Evolutionary conservation across 2,888 invertebrate species (phyloP).

Genomic region (Hybos culiciformis): DNA sequence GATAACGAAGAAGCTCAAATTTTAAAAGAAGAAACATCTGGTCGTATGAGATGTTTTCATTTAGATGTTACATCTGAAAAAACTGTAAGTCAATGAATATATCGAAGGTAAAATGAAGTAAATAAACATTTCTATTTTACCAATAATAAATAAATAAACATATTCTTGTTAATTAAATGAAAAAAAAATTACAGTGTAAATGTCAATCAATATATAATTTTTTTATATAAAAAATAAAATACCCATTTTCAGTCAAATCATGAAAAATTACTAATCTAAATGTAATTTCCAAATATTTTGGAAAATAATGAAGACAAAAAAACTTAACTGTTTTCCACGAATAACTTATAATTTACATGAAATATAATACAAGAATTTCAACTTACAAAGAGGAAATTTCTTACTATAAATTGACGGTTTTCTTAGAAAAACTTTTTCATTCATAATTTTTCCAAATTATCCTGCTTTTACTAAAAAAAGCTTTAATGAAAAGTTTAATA

Average conservation of each 20-base stretch:
- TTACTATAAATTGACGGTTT: too few species aligned
- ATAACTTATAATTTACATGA: neutral
- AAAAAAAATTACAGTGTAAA: neutral
- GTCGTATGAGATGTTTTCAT: conserved; percentile 56
- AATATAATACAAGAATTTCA: neutral
- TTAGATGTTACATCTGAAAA: conserved; percentile 71
- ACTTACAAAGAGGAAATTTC: neutral
- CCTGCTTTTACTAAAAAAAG: neutral
- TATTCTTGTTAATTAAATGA: neutral
- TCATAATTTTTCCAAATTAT: neutral
- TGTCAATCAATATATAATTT: neutral
- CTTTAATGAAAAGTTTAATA: neutral
- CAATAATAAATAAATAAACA: neutral
- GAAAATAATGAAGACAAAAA: neutral
- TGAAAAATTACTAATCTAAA: too few species aligned
- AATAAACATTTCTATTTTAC: neutral
- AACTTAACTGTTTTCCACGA: neutral
- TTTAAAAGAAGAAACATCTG: conserved; percentile 65
- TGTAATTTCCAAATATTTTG: too few species aligned
- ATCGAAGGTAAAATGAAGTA: neutral
- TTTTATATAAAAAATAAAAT: too few species aligned
- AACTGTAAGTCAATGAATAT: conserved; percentile 37
- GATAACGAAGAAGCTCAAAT: conserved; percentile 57
- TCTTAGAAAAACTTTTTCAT: neutral
- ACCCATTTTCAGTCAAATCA: too few species aligned